Conservation (phyloP, 2,797 vertebrate species). For the Arnoldichthys spilopterus region DNA sequence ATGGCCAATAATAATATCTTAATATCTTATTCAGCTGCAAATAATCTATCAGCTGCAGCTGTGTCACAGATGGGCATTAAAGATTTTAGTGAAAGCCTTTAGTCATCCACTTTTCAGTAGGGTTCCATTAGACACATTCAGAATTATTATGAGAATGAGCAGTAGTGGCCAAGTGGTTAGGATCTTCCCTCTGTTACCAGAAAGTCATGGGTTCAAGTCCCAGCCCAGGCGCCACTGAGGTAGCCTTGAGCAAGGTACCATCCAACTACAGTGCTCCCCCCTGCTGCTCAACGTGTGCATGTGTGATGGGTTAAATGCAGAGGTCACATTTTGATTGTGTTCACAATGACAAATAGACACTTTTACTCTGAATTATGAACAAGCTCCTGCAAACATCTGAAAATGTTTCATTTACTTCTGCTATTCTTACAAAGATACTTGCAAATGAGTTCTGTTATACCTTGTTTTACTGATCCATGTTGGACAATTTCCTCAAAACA, state of each 20-base stretch:
- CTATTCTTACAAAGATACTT: background rate
- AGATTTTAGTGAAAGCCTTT: background rate
- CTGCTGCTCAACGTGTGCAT: too few species aligned
- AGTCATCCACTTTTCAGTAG: background rate
- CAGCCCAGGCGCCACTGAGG: too few species aligned
- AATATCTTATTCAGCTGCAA: background rate
- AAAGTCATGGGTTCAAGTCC: too few species aligned
- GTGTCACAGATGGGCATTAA: background rate
- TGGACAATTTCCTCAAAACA: conserved; percentile 70
- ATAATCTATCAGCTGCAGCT: background rate
- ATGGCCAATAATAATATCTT: too few species aligned
- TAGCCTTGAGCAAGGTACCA: too few species aligned
- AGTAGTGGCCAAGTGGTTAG: too few species aligned
- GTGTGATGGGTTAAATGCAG: too few species aligned
- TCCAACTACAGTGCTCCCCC: too few species aligned
- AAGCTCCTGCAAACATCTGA: background rate
- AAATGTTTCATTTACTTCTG: background rate
- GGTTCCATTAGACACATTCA: background rate
- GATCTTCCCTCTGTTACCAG: too few species aligned
- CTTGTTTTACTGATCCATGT: background rate
- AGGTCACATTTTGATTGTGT: too few species aligned
- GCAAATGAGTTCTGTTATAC: background rate
- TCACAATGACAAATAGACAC: too few species aligned
- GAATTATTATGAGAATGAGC: background rate
- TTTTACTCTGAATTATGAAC: background rate